phyloP scores from a whole-genome alignment of 2,888 invertebrate genomes.

The Eupithecia subfuscata region DNA sequence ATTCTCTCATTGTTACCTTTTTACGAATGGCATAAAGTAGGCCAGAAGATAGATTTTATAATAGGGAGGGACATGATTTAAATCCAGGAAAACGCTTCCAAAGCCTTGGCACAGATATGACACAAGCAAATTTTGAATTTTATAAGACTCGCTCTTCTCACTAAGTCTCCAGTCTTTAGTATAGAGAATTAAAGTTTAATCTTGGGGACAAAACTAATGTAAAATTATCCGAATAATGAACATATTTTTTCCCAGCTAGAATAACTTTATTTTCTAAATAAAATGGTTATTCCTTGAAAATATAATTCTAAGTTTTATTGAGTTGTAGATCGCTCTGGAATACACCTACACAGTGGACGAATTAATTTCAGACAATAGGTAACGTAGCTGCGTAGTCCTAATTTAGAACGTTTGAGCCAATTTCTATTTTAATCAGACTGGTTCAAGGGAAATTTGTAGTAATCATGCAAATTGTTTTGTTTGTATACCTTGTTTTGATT shows the following conservation, averaged over 20 bases:
- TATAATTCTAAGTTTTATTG: not conserved
- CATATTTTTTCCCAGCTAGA: not conserved
- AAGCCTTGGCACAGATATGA: no score
- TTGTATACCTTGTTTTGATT: not conserved
- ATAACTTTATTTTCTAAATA: not conserved
- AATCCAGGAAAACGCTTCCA: no score
- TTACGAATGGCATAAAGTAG: no score
- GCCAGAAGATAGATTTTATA: no score
- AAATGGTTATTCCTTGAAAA: not conserved
- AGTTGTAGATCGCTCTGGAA: conserved; percentile 7
- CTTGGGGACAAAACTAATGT: not conserved
- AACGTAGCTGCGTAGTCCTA: conserved; percentile 21
- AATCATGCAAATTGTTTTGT: conserved; percentile 20
- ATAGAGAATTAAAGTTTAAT: not conserved
- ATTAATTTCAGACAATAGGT: conserved; percentile 27
- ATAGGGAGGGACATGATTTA: no score
- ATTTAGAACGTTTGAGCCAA: conserved; percentile 31
- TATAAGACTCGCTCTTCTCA: no score
- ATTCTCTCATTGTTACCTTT: no score
- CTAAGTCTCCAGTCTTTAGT: not conserved
- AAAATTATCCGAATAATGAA: not conserved
- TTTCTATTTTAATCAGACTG: conserved; percentile 29
- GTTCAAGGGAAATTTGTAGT: conserved; percentile 19
- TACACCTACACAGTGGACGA: conserved; percentile 9
- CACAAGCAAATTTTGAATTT: no score